Evolutionary conservation across 2,113 vertebrate genomes (phyloP).

Genomic region (Scomber japonicus): DNA sequence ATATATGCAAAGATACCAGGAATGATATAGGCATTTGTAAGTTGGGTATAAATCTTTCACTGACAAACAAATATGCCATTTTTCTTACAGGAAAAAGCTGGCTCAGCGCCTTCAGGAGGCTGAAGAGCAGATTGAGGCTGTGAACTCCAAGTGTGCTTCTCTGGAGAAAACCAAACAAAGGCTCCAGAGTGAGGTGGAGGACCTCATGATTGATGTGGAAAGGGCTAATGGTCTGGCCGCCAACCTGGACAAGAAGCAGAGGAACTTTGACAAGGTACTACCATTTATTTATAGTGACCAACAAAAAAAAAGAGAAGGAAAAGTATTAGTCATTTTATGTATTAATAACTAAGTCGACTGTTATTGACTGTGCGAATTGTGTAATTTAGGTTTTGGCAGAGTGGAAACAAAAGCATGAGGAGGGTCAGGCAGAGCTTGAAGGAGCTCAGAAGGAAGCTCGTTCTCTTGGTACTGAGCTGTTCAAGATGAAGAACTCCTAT

Average conservation of each 20-base stretch:
- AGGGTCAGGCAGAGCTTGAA: slow-evolving; percentile 81
- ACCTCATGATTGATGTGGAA: slow-evolving; percentile 79
- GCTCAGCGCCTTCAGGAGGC: slow-evolving; percentile 74
- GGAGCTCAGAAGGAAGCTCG: slow-evolving; percentile 87
- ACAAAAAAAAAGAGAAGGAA: not conserved
- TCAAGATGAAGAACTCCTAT: slow-evolving; percentile 91
- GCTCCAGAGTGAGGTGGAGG: slow-evolving; percentile 77
- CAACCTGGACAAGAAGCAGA: slow-evolving; percentile 76
- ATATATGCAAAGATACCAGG: too few relatives aligned
- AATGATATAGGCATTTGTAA: too few relatives aligned
- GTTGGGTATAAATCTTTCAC: not conserved
- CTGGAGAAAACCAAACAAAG: slow-evolving; percentile 78
- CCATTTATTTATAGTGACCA: not conserved
- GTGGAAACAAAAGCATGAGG: slow-evolving; percentile 72
- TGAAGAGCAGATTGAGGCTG: slow-evolving; percentile 75
- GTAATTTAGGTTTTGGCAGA: slow-evolving; percentile 64
- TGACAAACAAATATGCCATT: not conserved
- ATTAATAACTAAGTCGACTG: not conserved
- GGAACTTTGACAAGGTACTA: slow-evolving; percentile 73
- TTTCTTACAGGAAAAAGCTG: slow-evolving; percentile 53
- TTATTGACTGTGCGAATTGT: not conserved
- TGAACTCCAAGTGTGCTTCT: slow-evolving; percentile 75
- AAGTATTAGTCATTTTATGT: not conserved
- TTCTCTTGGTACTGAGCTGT: slow-evolving; percentile 87
- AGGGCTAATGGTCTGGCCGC: slow-evolving; percentile 70